Percentiles rank a stretch among this genome's conserved stretches.
These are phyloP conservation scores for Martes martes DNA, from an alignment of 2,113 vertebrate genomes.

Conservation along the genomic window DNA sequence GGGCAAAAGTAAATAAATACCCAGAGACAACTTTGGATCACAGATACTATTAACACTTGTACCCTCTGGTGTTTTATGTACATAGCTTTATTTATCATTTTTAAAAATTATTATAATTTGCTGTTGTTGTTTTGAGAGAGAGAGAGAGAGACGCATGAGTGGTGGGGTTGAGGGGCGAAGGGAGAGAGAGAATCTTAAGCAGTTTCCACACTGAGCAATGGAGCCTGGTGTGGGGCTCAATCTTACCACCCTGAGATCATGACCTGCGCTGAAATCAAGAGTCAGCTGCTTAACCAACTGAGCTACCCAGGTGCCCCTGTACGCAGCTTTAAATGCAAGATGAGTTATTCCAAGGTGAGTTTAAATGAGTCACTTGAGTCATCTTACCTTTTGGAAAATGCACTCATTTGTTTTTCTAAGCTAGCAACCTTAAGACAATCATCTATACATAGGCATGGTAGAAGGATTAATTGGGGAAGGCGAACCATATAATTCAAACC, in stretches of 20 bases:
- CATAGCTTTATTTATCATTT: not conserved
- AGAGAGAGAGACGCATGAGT: not conserved
- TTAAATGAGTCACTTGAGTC: not conserved
- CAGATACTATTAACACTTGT: not conserved
- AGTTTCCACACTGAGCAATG: not conserved
- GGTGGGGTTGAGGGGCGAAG: not conserved
- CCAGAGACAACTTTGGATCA: not conserved
- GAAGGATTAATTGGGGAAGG: constrained; percentile 20
- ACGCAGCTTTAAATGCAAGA: not conserved
- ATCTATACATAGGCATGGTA: not conserved
- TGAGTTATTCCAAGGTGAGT: not conserved
- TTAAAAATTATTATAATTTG: not conserved
- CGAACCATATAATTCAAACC: not conserved
- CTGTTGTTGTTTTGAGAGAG: not conserved
- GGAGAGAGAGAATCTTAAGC: not conserved
- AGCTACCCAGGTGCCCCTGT: not conserved
- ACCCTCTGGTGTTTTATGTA: not conserved
- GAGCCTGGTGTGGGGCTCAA: not conserved
- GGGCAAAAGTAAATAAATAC: not conserved
- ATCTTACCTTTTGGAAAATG: not conserved
- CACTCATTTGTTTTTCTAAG: not conserved
- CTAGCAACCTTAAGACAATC: not conserved
- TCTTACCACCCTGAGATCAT: not conserved
- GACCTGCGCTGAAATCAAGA: not conserved
- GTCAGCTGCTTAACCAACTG: not conserved